Conservation (phyloP, 2,113 vertebrate genomes). For the Calyptomena viridis region DNA sequence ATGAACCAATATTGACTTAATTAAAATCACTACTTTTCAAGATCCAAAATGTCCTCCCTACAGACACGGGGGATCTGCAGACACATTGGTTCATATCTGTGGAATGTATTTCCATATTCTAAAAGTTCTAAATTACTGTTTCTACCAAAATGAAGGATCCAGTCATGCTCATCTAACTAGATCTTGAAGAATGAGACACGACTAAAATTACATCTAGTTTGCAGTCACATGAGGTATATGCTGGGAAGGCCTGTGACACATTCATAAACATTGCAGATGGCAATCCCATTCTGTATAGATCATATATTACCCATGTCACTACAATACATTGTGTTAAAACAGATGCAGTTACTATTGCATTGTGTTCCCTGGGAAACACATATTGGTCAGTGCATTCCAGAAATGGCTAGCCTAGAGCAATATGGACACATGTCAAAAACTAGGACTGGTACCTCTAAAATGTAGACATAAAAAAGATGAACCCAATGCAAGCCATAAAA, state of each 20-base stretch:
- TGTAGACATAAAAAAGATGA: background rate
- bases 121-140: background rate
- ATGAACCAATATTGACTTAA: background rate
- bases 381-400: background rate
- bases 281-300: background rate
- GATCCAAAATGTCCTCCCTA: background rate
- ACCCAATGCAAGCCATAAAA: background rate
- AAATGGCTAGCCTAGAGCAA: background rate
- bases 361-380: background rate
- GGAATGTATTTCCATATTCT: background rate
- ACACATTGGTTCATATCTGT: background rate
- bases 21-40: background rate
- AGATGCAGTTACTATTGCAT: background rate
- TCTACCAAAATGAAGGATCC: background rate
- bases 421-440: background rate
- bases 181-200: background rate
- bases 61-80: background rate
- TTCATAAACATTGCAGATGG: background rate
- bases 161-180: background rate
- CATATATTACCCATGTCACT: background rate
- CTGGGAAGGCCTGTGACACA: background rate
- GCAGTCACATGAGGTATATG: fast-evolving
- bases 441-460: background rate
- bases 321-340: background rate
- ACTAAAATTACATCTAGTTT: background rate